phyloP scores from a whole-genome alignment of 1,140 invertebrate species.

The Bombus huntii region DNA sequence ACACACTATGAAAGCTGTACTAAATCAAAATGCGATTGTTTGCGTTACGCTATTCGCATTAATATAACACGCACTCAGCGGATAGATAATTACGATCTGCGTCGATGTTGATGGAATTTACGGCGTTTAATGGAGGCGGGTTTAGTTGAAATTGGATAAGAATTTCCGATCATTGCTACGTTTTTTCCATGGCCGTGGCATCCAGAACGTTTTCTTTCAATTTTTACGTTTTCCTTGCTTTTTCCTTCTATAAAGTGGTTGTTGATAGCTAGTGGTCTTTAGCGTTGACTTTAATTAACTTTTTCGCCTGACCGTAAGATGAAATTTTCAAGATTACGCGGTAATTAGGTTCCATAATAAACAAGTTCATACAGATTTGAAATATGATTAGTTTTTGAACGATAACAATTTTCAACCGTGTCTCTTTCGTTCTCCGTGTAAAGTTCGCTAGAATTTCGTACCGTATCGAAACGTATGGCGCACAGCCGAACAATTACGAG shows the following conservation, averaged over 20 bases:
- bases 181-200: not conserved
- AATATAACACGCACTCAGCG: not conserved
- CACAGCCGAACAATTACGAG: not conserved
- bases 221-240: not conserved
- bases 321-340: too few relatives aligned
- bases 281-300: too few relatives aligned
- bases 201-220: not conserved
- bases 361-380: too few relatives aligned
- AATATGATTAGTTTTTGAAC: too few relatives aligned
- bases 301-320: too few relatives aligned
- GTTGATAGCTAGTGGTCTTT: too few relatives aligned
- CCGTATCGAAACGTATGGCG: not conserved
- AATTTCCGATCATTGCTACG: too few relatives aligned
- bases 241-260: not conserved
- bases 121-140: not conserved
- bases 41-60: not conserved
- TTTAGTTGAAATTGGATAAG: not conserved
- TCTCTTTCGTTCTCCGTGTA: not conserved
- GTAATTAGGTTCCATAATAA: too few relatives aligned
- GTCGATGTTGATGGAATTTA: slow-evolving; percentile 1
- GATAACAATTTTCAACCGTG: not conserved
- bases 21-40: slow-evolving; percentile 24
- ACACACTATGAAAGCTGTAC: not conserved
- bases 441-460: not conserved
- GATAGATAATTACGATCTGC: not conserved